Percentiles rank a stretch among this genome's conserved stretches.
These are phyloP conservation scores for Neodon shergylaensis DNA, from an alignment of 2,113 vertebrate species.

Conservation along the genomic window DNA sequence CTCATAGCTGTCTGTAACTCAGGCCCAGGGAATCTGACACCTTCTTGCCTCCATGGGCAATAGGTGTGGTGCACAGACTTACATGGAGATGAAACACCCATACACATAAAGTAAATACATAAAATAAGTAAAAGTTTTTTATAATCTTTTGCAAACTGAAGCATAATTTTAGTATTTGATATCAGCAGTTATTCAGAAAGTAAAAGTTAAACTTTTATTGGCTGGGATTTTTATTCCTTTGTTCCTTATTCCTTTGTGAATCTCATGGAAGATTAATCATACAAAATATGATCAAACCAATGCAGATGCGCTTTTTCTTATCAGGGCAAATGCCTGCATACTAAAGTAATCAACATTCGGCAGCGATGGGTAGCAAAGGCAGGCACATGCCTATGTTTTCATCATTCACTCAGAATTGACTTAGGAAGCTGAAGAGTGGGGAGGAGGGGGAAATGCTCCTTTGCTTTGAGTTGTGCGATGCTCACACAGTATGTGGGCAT, in stretches of 20 bases:
- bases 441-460: not conserved
- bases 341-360: slow-evolving; percentile 8
- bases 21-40: not conserved
- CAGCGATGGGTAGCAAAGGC: not conserved
- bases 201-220: slow-evolving; percentile 46
- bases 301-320: slow-evolving; percentile 46
- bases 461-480: not conserved
- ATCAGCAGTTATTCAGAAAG: slow-evolving; percentile 60
- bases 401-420: slow-evolving; percentile 1
- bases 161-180: slow-evolving; percentile 47
- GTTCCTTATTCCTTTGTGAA: slow-evolving; percentile 40
- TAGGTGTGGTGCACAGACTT: not conserved
- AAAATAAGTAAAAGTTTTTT: not conserved
- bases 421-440: not conserved
- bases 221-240: slow-evolving; percentile 28
- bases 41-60: not conserved
- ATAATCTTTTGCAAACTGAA: not conserved
- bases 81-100: not conserved
- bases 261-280: slow-evolving; percentile 73
- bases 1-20: not conserved
- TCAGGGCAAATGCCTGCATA: not conserved
- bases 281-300: slow-evolving; percentile 34
- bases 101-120: not conserved
- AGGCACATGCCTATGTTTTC: not conserved
- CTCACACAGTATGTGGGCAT: not conserved